A percentile compares a stretch with the other conserved stretches of the same genome.
Conservation (phyloP, 2,888 invertebrate species). For the Stenichneumon culpator region DNA sequence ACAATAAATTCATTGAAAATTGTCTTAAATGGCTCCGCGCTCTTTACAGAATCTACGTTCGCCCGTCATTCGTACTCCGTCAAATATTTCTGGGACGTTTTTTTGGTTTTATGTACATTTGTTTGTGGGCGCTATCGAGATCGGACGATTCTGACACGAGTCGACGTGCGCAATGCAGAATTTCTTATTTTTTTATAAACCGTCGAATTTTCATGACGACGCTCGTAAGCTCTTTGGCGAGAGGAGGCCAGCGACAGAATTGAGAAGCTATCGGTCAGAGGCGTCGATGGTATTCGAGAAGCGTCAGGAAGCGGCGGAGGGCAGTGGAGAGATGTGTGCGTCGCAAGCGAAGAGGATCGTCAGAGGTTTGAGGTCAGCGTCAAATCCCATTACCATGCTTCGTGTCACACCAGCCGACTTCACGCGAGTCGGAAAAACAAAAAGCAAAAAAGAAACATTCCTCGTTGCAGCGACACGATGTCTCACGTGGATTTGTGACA, state of each 20-base stretch:
- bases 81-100: no score
- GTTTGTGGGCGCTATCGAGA: no score
- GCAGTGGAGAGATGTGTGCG: background rate
- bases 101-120: no score
- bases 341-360: background rate
- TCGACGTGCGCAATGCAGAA: background rate
- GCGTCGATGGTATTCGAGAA: background rate
- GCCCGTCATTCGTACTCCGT: no score
- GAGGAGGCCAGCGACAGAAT: background rate
- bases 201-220: background rate
- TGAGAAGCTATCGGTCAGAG: background rate
- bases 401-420: background rate
- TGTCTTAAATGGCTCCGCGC: background rate
- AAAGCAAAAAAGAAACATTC: background rate
- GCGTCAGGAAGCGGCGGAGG: no score
- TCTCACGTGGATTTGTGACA: background rate
- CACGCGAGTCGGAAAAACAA: background rate
- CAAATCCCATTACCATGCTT: slow-evolving; percentile 11
- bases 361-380: background rate
- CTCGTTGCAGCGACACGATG: background rate
- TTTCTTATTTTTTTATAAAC: background rate
- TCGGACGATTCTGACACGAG: background rate
- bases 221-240: background rate
- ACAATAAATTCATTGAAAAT: background rate
- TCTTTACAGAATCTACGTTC: background rate